Evolutionary conservation across 2,888 invertebrate species (phyloP), one percentile per base, ranked within the genome.

Genomic region (Tenthredo amoena): DNA sequence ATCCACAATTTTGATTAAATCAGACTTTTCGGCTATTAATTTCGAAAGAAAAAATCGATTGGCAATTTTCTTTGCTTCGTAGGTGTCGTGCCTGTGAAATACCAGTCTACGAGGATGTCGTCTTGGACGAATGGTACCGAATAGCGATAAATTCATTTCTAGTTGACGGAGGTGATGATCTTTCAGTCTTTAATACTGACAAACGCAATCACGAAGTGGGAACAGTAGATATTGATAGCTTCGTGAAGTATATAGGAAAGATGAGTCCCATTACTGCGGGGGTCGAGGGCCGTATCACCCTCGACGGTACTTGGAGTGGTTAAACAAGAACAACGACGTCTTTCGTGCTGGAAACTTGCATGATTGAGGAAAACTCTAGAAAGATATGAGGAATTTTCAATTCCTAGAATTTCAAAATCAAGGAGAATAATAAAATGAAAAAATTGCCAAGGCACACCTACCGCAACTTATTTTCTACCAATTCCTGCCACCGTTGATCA

Each of bases 111-210:
- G 93, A 94, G 87, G 94, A 95, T 0, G 93, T 97, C n/a, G 94
- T 95, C 68, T 88, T 91, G 0, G 92, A 94, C 58, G 93, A 94
- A 88, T 94, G 93, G 31, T 98, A 98, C 93, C 94, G 95, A 10
- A 93, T 98, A 0, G 94, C 96, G 21, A 91, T 96, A 1, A 55
- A 31, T 5, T 55, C 58, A 1, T 92, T 89, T 79, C 50, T 92
- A 0, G 18, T 89, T 0, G 5, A 18, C 0, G 97, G 97, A 15
- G 97, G 97, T 74, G 96, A 97, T 90, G 96, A 96, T 0, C 97
- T 95, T 90, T 89, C 93, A 86, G 95, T 95, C 88, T 91, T 94
- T 89, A 90, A 94, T 0, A 91, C 95, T 0, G 94, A 95, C 89
- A 91, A 95, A 26, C 92, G 94, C 86, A 95, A 96, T 90, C 85